Evolutionary conservation across 1,140 invertebrate genomes (phyloP).

Genomic region (Trichoplusia ni): DNA sequence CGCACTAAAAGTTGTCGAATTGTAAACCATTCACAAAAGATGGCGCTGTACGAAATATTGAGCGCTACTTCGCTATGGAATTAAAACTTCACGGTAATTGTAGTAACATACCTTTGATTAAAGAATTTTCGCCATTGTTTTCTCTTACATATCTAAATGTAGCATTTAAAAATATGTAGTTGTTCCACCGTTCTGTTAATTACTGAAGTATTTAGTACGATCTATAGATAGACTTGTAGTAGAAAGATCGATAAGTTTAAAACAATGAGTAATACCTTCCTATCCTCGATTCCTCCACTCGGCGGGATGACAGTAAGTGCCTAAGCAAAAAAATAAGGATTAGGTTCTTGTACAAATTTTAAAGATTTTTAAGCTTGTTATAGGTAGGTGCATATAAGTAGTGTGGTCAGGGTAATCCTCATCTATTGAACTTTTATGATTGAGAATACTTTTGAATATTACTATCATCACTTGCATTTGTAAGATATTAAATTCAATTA

Average conservation of each 20-base stretch:
- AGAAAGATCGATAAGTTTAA: too few species aligned
- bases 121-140: constrained; percentile 22
- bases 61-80: background rate
- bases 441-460: too few species aligned
- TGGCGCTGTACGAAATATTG: constrained; percentile 45
- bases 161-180: background rate
- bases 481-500: too few species aligned
- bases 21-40: constrained; percentile 47
- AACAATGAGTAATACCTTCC: constrained; percentile 60
- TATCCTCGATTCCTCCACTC: constrained; percentile 59
- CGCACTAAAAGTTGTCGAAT: constrained; percentile 27
- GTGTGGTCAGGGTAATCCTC: too few species aligned
- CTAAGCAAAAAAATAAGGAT: constrained; percentile 29
- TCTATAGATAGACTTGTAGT: too few species aligned
- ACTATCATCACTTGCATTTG: too few species aligned
- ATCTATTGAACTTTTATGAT: too few species aligned
- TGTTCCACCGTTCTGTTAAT: too few species aligned
- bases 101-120: background rate
- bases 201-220: too few species aligned
- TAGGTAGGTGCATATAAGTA: background rate
- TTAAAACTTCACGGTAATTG: background rate
- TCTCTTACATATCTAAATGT: background rate
- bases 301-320: constrained; percentile 54
- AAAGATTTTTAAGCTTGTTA: too few species aligned
- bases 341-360: background rate